phyloP scores from a whole-genome alignment of 2,888 invertebrate genomes.

The Stegophylla sp. region DNA sequence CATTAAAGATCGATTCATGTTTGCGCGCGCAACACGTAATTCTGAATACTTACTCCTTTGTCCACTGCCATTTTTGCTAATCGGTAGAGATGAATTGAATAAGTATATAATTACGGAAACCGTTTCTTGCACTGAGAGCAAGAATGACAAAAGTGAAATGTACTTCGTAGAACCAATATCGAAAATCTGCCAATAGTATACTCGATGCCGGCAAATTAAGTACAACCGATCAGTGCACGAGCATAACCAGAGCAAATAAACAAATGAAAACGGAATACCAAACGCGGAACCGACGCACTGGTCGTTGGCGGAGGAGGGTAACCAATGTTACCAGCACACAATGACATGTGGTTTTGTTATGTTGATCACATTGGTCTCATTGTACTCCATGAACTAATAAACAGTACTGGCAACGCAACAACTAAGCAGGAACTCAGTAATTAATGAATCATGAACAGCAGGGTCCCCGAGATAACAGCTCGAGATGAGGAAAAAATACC shows the following conservation, averaged over 20 bases:
- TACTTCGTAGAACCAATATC: no score
- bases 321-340: background rate
- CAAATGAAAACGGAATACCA: background rate
- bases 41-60: conserved; percentile 6
- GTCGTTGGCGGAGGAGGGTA: background rate
- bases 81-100: background rate
- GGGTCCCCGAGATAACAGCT: no score
- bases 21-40: background rate
- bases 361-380: no score
- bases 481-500: no score
- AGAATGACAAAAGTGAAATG: background rate
- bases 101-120: background rate
- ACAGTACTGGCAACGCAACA: no score
- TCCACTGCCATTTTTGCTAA: background rate
- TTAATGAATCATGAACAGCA: no score
- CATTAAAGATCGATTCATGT: conserved; percentile 3
- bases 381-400: no score
- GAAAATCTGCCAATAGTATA: no score
- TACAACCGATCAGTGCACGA: no score
- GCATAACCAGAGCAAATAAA: background rate
- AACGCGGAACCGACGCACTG: background rate
- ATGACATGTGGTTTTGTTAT: background rate
- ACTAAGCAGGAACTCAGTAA: no score
- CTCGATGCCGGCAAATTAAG: no score
- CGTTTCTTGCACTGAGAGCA: background rate